These are phyloP conservation scores for Drosophila tripunctata DNA, from an alignment of 2,888 invertebrate species.

Conservation along the genomic window DNA sequence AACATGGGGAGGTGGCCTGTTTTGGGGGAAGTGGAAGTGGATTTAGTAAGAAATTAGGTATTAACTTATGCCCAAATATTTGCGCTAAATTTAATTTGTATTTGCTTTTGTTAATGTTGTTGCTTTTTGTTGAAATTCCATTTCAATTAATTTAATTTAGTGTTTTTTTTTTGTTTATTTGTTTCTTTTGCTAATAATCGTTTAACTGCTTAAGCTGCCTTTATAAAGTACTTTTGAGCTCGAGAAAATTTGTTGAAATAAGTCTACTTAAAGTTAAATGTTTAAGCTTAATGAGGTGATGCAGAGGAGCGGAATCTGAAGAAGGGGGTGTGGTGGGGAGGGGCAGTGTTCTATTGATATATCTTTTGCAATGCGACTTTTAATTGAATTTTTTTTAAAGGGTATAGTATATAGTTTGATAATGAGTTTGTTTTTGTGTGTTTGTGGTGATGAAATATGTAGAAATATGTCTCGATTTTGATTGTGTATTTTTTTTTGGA, in stretches of 20 bases:
- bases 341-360: conserved; percentile 42
- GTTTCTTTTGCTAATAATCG: conserved; percentile 50
- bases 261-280: conserved; percentile 69
- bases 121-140: conserved; percentile 60
- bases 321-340: conserved; percentile 6
- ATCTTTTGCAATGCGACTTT: neutral
- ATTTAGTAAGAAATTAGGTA: neutral
- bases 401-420: neutral
- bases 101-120: conserved; percentile 12
- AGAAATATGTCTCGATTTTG: conserved; percentile 47
- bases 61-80: conserved; percentile 65
- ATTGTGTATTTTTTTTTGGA: conserved; percentile 37
- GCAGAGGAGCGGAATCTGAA: neutral
- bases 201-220: conserved; percentile 51
- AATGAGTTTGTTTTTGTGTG: neutral
- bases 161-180: conserved; percentile 24
- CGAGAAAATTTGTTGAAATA: conserved; percentile 56
- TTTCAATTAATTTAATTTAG: conserved; percentile 55
- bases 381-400: conserved; percentile 1
- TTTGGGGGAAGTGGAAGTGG: neutral
- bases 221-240: conserved; percentile 52
- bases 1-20: conserved; percentile 25
- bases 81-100: conserved; percentile 50
- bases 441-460: conserved; percentile 9
- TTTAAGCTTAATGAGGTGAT: conserved; percentile 32